Evolutionary conservation across 2,888 invertebrate species (phyloP), one percentile per base, ranked within the genome.

Genomic region (Copidosoma aretas): DNA sequence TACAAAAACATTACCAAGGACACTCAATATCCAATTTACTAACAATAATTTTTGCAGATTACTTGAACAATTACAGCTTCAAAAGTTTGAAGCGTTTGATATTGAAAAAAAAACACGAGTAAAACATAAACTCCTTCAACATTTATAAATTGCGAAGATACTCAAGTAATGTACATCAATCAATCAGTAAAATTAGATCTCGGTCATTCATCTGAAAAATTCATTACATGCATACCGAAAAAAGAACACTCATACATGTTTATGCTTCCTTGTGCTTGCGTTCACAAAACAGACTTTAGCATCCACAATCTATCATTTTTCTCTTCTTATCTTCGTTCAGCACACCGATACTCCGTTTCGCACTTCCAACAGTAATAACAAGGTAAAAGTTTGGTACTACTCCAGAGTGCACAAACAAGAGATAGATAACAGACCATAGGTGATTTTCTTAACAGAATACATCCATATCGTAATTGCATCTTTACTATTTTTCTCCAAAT

Each of bases 381-480:
- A 67, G 61, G 65, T 67, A 68, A 62, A 32, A 68, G 68, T 71
- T 71, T 67, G 66, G 63, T 71, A 68, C 64, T 61, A 71, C 61
- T 68, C 64, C 71, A 71, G 64, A 66, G 62, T 64, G 54, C 61
- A 67, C 63, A 24, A 67, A 68, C 68, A 57, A 68, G 64, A 68
- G 54, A 62, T 62, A 59, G 65, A 71, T 71, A 68, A 67, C 66
- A 71, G 68, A 64, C 52, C 54, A 68, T 68, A 68, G 63, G 59
- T 68, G 60, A 60, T 68, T 68, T 65, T 61, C 39, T 71, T 43
- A 67, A 67, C 60, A 63, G 71, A 68, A 71, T 62, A 65, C 65
- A 68, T 70, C 58, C 49, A 62, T 62, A 56, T 61, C 46, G 15
- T 49, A 57, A 62, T 54, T 68, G 60, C 57, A 66, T 68, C 68